Base-by-base conservation (phyloP, 2,113 vertebrate genomes). In the Neogobius melanostomus region DNA sequence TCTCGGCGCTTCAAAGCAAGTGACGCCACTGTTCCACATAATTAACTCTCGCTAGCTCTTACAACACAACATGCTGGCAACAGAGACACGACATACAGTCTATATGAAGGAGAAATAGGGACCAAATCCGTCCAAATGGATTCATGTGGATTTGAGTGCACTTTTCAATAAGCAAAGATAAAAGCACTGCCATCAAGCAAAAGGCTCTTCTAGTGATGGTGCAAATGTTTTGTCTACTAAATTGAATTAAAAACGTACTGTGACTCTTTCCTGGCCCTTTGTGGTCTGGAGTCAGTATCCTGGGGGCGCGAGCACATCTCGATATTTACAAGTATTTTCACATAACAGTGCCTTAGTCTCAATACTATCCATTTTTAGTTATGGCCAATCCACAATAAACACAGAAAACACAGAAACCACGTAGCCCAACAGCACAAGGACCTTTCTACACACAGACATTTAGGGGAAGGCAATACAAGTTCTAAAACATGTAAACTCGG, bases 1-100 rank as follows among this genome's bases (percentile, higher is more conserved):
- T 90, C 80, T 66, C 68, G 73, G 68, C 75, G 89, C 88, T 89
- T 92, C 88, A 92, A 92, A 92, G 89, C 87, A 69, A 69, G 82
- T 69, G 71, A 85, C 45, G 64, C 76, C 77, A 72, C 74, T 91
- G 87, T 89, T 90, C 87, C 84, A 91, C 81, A 90, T 92, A 91
- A 91, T 89, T 89, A 87, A 83, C 72, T 82, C 75, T 67, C 70
- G 1, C 12, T 51, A 6, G 11, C 59, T 53, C 66, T 71, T 51
- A 52, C 68, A 68, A 46, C 64, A 72, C 62, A 64, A 52, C 46
- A 52, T 61, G 51, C 72, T 17, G 66, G 56, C 16, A 46, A 61
- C 54, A 60, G 47, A 64, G 16, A 54, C 49, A 54, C 54, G 50
- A 53, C 16, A 66, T 43, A 67, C 54, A 54, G 28, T 36, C 1